Evolutionary conservation across 1,140 invertebrate genomes (phyloP).

Genomic region (Brachionus koreanus): DNA sequence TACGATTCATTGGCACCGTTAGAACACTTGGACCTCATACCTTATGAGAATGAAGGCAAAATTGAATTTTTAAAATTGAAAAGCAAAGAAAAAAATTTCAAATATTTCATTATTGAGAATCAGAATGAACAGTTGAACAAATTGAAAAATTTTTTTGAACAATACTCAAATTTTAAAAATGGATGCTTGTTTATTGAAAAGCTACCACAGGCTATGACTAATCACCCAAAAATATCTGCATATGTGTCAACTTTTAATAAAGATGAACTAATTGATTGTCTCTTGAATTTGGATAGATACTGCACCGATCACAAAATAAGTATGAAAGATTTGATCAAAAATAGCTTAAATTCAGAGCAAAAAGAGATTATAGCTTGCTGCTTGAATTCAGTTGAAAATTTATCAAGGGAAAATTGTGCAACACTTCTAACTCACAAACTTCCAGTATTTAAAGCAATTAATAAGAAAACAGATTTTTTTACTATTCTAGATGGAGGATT

Average conservation of each 20-base stretch:
- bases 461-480: background rate
- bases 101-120: background rate
- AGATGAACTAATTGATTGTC: background rate
- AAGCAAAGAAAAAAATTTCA: background rate
- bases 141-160: background rate
- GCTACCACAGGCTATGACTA: background rate
- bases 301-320: background rate
- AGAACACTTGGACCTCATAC: background rate
- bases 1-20: background rate
- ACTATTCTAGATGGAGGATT: background rate
- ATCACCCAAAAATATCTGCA: background rate
- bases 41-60: background rate
- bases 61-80: background rate
- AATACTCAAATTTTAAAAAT: background rate
- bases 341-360: background rate
- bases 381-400: background rate
- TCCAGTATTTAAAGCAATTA: background rate
- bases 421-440: background rate
- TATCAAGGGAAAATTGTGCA: background rate
- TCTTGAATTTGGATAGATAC: background rate
- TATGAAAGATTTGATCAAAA: background rate
- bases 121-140: background rate
- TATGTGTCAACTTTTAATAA: background rate
- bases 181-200: constrained; percentile 7
- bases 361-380: background rate